These are phyloP conservation scores for Buathra laborator DNA, from an alignment of 2,888 invertebrate species.

Conservation along the genomic window DNA sequence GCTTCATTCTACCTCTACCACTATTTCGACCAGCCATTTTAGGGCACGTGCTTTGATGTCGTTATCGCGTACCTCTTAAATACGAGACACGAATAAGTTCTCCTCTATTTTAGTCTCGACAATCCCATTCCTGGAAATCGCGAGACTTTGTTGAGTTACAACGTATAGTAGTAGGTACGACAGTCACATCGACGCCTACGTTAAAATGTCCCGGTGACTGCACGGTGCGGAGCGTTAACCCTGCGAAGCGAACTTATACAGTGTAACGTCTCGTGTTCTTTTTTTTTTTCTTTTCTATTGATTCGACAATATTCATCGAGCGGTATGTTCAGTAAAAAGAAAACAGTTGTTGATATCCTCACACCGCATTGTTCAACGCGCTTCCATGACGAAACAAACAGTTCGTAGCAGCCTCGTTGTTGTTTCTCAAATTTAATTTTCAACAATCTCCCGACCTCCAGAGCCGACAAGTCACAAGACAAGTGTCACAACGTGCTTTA, in stretches of 20 bases:
- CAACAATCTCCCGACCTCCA: constrained; percentile 18
- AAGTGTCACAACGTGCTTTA: constrained; percentile 37
- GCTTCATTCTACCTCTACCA: constrained; percentile 14
- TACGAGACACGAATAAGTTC: constrained; percentile 56
- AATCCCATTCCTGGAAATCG: constrained; percentile 47
- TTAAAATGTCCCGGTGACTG: constrained; percentile 9
- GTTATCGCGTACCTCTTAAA: constrained; percentile 64
- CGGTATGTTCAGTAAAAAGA: background rate
- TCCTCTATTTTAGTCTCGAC: constrained; percentile 58
- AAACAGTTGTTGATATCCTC: background rate
- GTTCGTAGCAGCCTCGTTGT: background rate
- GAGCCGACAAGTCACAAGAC: background rate
- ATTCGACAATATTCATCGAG: background rate
- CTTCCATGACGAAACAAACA: background rate
- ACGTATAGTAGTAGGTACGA: constrained; percentile 22
- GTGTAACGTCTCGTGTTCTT: constrained; percentile 4
- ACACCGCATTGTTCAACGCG: background rate
- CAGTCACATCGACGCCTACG: constrained; percentile 26
- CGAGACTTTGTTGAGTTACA: constrained; percentile 43
- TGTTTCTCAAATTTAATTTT: constrained; percentile 24
- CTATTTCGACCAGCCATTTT: constrained; percentile 41
- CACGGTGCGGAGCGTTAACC: constrained; percentile 45
- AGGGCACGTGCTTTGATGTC: constrained; percentile 53
- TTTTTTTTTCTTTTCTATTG: background rate
- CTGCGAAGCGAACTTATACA: constrained; percentile 10